These are phyloP conservation scores for Cydia amplana DNA, from an alignment of 1,140 invertebrate species.

Conservation along the genomic window DNA sequence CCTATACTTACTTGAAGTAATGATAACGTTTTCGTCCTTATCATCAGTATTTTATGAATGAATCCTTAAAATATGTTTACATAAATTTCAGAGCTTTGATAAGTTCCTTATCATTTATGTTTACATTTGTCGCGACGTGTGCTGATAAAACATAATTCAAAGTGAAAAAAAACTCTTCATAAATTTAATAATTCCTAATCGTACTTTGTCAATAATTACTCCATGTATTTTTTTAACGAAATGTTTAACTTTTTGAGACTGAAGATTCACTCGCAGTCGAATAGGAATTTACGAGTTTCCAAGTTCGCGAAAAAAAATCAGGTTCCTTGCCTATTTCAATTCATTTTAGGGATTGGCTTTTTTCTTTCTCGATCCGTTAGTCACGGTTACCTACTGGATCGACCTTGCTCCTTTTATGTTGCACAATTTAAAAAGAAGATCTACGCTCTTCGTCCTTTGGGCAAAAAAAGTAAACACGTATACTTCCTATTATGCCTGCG, in stretches of 20 bases:
- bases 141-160: slow-evolving; percentile 45
- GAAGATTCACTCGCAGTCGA: background rate
- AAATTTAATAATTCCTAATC: background rate
- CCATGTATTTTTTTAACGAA: too few relatives aligned
- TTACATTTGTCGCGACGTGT: slow-evolving; percentile 62
- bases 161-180: slow-evolving; percentile 39
- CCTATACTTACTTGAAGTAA: background rate
- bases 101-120: slow-evolving; percentile 65
- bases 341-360: slow-evolving; percentile 24
- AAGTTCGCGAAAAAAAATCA: slow-evolving; percentile 39
- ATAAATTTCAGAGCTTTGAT: slow-evolving; percentile 55
- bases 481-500: slow-evolving; percentile 60
- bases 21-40: slow-evolving; percentile 28
- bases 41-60: slow-evolving; percentile 53
- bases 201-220: background rate
- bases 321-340: slow-evolving; percentile 39
- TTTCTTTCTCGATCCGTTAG: slow-evolving; percentile 63
- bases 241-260: background rate
- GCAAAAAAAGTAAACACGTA: slow-evolving; percentile 76
- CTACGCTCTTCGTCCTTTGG: slow-evolving; percentile 57
- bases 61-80: slow-evolving; percentile 54
- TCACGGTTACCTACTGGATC: slow-evolving; percentile 69
- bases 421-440: slow-evolving; percentile 67
- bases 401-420: slow-evolving; percentile 69
- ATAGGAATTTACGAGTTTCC: slow-evolving; percentile 16